A percentile compares a stretch with the other conserved stretches of the same genome.
Evolutionary conservation across 2,888 invertebrate genomes (phyloP).

Genomic region (Sminthurides aquaticus): DNA sequence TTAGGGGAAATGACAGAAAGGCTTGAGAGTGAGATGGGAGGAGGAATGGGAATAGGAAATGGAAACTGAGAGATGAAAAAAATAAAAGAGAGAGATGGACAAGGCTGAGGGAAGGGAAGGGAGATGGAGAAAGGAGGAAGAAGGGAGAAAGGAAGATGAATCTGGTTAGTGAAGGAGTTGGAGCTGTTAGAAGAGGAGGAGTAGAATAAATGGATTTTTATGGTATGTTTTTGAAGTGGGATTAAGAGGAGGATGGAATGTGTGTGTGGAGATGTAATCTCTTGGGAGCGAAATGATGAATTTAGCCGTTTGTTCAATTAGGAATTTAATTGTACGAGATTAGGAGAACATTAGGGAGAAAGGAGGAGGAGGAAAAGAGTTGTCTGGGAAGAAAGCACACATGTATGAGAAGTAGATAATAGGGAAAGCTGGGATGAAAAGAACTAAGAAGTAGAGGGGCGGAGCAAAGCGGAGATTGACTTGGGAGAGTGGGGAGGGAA

Average conservation of each 20-base stretch:
- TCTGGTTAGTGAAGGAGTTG: background rate
- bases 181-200: background rate
- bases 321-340: background rate
- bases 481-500: too few species aligned
- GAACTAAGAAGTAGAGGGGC: background rate
- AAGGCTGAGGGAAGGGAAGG: too few species aligned
- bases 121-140: too few species aligned
- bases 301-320: background rate
- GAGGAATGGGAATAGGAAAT: too few species aligned
- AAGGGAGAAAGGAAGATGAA: background rate
- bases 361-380: background rate
- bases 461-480: background rate
- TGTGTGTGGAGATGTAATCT: background rate
- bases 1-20: too few species aligned
- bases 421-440: too few species aligned
- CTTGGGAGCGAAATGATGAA: background rate
- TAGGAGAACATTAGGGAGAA: background rate
- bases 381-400: background rate
- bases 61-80: too few species aligned
- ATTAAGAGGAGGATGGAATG: background rate
- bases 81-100: too few species aligned
- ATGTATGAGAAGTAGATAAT: too few species aligned
- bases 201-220: background rate
- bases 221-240: background rate
- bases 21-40: too few species aligned